Base-by-base conservation (phyloP, 2,888 invertebrate genomes). In the Acleris holmiana region DNA sequence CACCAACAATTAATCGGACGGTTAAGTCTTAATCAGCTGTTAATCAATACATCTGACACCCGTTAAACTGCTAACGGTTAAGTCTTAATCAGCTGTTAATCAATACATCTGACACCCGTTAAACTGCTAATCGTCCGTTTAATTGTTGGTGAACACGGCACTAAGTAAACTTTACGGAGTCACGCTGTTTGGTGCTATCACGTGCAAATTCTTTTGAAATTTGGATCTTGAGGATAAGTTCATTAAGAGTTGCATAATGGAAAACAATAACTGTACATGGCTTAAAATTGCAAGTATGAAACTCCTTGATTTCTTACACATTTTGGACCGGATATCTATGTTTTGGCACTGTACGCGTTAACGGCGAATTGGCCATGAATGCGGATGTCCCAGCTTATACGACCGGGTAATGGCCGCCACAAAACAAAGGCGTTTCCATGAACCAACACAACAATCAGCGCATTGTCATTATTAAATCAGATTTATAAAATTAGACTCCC, bases 401-500 rank as follows among this genome's bases (percentile, higher is more conserved):
- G 53, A 62, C 46, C 17, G 35, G 29, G 19, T 50, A 40, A 25
- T 49, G 19, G 54, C 48, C 41, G 18, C 35, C 49, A 61, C 55
- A 61, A 40, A 41, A 29, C 48, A 23, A 13, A 40, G 41, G 44
- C 61, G 25, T 46, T 29, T 25, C 18, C 6, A 19, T 40, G 2
- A 18, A 29, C 21, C 25, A 21, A 50, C 25, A 13, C 50, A 19
- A 40, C n/a, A 53, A 8, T 47, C 4, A 29, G 17, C 41, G 44
- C 35, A 23, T 47, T 47, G 29, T 47, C 51, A 41, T 47, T 35
- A 46, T 56, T 50, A 57, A 62, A 62, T 50, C 35, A 48, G 35
- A 51, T 62, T 57, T 56, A 56, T 56, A 62, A 51, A 63, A 23
- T 63, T 51, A 57, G 57, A 57, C 57, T 50, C 46, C 29, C 21